Conservation (phyloP, 1,140 invertebrate genomes). For the Lycorma delicatula region DNA sequence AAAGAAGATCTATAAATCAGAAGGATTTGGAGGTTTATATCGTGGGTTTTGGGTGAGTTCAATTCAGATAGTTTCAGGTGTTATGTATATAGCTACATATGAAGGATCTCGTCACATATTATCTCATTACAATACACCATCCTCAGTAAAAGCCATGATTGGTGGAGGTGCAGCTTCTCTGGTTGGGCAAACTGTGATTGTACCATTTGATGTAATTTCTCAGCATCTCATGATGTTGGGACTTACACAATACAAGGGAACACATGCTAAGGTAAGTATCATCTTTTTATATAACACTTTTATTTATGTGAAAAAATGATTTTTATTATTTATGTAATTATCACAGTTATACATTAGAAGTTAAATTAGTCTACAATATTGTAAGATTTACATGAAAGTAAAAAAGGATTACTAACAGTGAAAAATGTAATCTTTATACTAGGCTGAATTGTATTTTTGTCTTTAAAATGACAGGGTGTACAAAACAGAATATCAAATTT, state of each 20-base stretch:
- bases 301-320: not conserved
- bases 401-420: too few species aligned
- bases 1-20: constrained; percentile 75
- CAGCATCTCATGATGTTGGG: constrained; percentile 96
- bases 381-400: too few species aligned
- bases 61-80: constrained; percentile 73
- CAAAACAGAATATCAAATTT: too few species aligned
- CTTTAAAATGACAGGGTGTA: too few species aligned
- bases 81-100: constrained; percentile 93
- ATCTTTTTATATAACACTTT: not conserved
- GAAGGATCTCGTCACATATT: constrained; percentile 83
- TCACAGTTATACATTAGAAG: too few species aligned
- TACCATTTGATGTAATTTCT: constrained; percentile 92
- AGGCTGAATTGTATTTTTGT: too few species aligned
- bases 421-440: too few species aligned
- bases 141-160: constrained; percentile 58
- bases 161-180: constrained; percentile 83
- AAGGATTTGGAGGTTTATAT: constrained; percentile 83
- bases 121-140: constrained; percentile 44
- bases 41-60: constrained; percentile 93
- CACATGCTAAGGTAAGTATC: constrained; percentile 11
- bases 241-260: constrained; percentile 35
- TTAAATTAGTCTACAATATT: too few species aligned
- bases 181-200: constrained; percentile 90
- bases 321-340: too few species aligned